These are phyloP conservation scores for Gasteruption jaculator DNA, from an alignment of 2,888 invertebrate species.

Conservation along the genomic window DNA sequence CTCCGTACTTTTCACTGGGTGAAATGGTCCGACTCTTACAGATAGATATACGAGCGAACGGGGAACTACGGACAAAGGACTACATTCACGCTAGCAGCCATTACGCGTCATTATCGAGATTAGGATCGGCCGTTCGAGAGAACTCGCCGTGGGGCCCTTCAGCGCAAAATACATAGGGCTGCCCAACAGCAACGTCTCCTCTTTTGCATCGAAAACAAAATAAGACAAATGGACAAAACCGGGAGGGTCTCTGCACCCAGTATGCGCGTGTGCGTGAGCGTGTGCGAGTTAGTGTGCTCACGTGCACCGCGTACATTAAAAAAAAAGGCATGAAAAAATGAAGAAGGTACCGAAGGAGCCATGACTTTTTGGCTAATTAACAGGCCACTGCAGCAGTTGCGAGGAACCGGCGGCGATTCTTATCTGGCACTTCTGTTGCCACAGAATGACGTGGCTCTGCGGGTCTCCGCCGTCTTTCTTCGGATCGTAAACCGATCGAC, in stretches of 20 bases:
- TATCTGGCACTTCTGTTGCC: slow-evolving; percentile 39
- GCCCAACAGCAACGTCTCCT: too few relatives aligned
- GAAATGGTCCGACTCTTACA: slow-evolving; percentile 39
- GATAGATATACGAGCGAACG: slow-evolving; percentile 34
- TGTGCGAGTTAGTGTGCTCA: too few relatives aligned
- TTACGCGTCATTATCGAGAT: slow-evolving; percentile 53
- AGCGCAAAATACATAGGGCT: too few relatives aligned
- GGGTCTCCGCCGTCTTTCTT: too few relatives aligned
- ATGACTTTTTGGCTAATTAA: slow-evolving; percentile 46
- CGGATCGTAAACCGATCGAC: too few relatives aligned
- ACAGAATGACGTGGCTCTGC: too few relatives aligned
- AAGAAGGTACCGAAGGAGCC: slow-evolving; percentile 16
- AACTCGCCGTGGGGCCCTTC: slow-evolving; percentile 22
- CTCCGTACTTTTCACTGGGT: slow-evolving; percentile 35
- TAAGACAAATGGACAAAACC: too few relatives aligned
- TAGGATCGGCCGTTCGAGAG: slow-evolving; percentile 45
- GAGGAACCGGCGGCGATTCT: slow-evolving; percentile 34
- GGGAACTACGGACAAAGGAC: slow-evolving; percentile 42
- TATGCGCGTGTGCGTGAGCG: too few relatives aligned
- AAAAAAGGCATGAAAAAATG: background rate
- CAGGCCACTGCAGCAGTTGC: slow-evolving; percentile 38
- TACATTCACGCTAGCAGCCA: slow-evolving; percentile 50
- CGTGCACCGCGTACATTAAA: background rate
- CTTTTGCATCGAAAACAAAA: too few relatives aligned
- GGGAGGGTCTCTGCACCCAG: too few relatives aligned